A percentile compares a stretch with the other conserved stretches of the same genome.
These are phyloP conservation scores for Synanthedon tipuliformis DNA, from an alignment of 2,888 invertebrate genomes.

Conservation along the genomic window DNA sequence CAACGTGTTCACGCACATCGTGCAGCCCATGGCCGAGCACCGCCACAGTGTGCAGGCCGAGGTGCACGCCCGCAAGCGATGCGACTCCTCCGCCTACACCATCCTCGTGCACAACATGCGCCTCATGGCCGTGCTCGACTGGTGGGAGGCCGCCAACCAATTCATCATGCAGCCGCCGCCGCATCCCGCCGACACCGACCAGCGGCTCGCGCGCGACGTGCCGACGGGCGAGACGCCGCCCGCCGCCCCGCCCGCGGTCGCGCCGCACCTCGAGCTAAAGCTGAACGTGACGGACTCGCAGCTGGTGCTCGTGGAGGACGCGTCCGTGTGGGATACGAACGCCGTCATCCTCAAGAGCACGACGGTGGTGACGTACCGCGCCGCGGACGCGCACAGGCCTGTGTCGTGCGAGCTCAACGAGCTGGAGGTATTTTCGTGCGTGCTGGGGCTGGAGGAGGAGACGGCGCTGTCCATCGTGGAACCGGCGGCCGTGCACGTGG, in stretches of 20 bases:
- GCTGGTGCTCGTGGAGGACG: conserved; percentile 92
- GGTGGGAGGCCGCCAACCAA: conserved; percentile 87
- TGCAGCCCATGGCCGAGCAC: conserved; percentile 79
- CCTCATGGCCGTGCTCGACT: conserved; percentile 92
- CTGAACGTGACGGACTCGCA: conserved; percentile 96
- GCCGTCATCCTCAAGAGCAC: conserved; percentile 95
- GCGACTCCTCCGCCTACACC: conserved; percentile 81
- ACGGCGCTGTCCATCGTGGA: conserved; percentile 95
- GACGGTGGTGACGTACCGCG: conserved; percentile 85
- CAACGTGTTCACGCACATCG: conserved; percentile 90
- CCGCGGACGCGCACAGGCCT: conserved; percentile 76
- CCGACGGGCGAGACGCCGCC: conserved; percentile 1
- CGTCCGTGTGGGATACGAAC: conserved; percentile 88
- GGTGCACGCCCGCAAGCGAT: conserved; percentile 77
- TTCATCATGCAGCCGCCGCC: conserved; percentile 76
- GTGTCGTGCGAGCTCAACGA: conserved; percentile 89
- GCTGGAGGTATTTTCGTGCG: conserved; percentile 93
- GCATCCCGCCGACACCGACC: conserved; percentile 38
- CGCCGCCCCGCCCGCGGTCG: conserved; percentile 10
- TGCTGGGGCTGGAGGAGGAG: conserved; percentile 90
- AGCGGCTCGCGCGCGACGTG: conserved; percentile 13
- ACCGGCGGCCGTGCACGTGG: conserved; percentile 86
- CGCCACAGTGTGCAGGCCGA: conserved; percentile 78
- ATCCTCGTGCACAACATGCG: conserved; percentile 94
- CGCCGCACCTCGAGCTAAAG: conserved; percentile 80